Evolutionary conservation across 2,113 vertebrate genomes (phyloP).

Genomic region (Chloroceryle aenea): DNA sequence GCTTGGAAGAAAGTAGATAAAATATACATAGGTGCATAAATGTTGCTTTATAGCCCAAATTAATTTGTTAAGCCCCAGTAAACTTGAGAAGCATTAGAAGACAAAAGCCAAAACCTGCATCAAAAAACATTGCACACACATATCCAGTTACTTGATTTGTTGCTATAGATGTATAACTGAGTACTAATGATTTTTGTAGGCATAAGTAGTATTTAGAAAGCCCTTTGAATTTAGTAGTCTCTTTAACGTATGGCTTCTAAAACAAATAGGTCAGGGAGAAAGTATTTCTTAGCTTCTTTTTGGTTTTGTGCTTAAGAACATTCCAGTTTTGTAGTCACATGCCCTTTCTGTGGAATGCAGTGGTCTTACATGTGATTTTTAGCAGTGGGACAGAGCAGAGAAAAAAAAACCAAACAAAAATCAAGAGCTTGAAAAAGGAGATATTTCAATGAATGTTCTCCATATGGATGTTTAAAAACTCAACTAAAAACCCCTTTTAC

Average conservation of each 20-base stretch:
- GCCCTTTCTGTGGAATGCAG: neutral
- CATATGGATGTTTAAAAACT: neutral
- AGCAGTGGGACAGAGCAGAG: neutral
- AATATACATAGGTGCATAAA: neutral
- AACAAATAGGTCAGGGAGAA: neutral
- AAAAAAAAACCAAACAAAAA: neutral
- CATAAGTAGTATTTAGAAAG: neutral
- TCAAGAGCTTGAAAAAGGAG: neutral
- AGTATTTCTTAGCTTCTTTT: neutral
- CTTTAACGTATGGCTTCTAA: neutral
- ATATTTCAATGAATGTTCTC: neutral
- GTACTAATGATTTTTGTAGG: neutral
- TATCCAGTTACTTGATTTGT: neutral
- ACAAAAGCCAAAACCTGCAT: neutral
- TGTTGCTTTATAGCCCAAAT: neutral
- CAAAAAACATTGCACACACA: neutral
- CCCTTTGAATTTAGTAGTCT: neutral
- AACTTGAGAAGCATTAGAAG: neutral
- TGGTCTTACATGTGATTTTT: neutral
- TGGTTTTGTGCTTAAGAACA: neutral
- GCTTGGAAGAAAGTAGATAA: neutral
- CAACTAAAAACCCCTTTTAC: neutral
- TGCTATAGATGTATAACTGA: neutral
- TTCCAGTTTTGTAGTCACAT: neutral
- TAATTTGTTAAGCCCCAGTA: neutral